Percentiles rank a stretch among this genome's conserved stretches.
Conservation (phyloP, 2,797 vertebrate species). For the Poecilia wingei region DNA sequence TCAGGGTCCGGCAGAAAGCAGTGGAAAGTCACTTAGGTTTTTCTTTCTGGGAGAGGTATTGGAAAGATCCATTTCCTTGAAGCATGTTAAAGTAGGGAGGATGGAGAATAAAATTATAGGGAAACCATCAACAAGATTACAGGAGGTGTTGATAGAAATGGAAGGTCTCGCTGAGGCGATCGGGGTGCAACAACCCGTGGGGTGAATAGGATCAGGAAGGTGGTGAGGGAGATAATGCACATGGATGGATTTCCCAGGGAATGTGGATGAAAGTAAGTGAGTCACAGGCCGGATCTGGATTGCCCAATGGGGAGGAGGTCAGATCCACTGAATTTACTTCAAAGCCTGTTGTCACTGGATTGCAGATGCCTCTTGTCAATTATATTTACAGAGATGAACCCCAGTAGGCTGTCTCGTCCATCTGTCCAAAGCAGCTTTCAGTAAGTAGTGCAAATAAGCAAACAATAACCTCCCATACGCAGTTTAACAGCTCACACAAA, state of each 20-base stretch:
- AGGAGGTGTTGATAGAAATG: conserved; percentile 59
- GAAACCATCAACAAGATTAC: conserved; percentile 42
- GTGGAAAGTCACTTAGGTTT: conserved; percentile 91
- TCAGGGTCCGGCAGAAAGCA: conserved; percentile 85
- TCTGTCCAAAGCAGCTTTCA: conserved; percentile 58
- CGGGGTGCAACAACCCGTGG: conserved; percentile 44
- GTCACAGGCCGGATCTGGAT: conserved; percentile 71
- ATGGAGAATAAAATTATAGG: conserved; percentile 53
- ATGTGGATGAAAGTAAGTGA: conserved; percentile 74
- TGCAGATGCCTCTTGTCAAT: conserved; percentile 77
- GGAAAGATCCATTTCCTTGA: conserved; percentile 69
- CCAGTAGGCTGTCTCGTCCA: conserved; percentile 51
- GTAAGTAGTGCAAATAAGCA: conserved; percentile 61
- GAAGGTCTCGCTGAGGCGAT: conserved; percentile 46
- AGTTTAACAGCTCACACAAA: conserved; percentile 32
- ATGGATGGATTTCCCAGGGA: conserved; percentile 77
- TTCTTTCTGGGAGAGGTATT: conserved; percentile 68
- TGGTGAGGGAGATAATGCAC: conserved; percentile 66
- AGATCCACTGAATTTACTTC: conserved; percentile 79
- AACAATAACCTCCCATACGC: conserved; percentile 12
- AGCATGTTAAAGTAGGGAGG: conserved; percentile 54
- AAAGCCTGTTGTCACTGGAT: conserved; percentile 82
- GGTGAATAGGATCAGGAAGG: conserved; percentile 55
- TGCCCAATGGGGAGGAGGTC: conserved; percentile 73
- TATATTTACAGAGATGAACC: conserved; percentile 82